These are phyloP conservation scores for Damaliscus lunatus DNA, from an alignment of 2,113 vertebrate genomes.

Conservation along the genomic window DNA sequence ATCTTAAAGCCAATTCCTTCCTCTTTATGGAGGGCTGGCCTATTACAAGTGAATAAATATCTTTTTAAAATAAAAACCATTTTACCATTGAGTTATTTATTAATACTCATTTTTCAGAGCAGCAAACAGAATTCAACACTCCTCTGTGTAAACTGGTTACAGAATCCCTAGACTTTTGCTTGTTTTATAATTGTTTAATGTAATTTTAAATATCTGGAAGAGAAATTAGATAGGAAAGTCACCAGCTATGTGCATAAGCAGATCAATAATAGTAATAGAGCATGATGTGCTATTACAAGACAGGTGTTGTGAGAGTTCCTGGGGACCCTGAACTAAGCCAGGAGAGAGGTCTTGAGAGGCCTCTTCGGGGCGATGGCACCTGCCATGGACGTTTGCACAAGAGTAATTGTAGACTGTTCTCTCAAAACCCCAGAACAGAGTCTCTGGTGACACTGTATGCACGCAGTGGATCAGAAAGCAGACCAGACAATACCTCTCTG, in stretches of 20 bases:
- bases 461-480: not conserved
- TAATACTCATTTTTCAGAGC: not conserved
- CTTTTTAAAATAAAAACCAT: not conserved
- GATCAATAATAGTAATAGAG: not conserved
- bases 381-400: not conserved
- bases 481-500: not conserved
- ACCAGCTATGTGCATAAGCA: not conserved
- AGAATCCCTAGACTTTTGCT: not conserved
- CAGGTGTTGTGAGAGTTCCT: not conserved
- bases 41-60: not conserved
- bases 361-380: not conserved
- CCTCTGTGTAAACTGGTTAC: not conserved
- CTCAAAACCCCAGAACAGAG: not conserved
- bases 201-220: not conserved
- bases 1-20: not conserved
- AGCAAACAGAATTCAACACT: not conserved
- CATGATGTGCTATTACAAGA: not conserved
- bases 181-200: not conserved
- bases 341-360: not conserved
- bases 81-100: not conserved
- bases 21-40: not conserved
- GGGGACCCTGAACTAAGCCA: not conserved
- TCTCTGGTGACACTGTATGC: not conserved
- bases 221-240: not conserved
- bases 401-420: not conserved